Base-by-base conservation (phyloP, 2,888 invertebrate species). In the Folsomia candida region DNA sequence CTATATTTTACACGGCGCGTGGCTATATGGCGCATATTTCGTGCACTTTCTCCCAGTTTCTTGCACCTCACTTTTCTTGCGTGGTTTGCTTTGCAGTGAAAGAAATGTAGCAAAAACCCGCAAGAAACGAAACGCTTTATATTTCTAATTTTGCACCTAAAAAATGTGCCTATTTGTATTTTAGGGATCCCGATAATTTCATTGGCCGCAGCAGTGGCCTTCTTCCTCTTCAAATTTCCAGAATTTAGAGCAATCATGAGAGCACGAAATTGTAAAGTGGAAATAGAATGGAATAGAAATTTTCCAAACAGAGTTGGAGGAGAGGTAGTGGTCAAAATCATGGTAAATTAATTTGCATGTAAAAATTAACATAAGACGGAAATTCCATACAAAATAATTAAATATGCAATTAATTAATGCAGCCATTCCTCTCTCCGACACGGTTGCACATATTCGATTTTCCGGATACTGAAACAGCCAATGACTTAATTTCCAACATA, bases 261-360 rank as follows among this genome's bases (percentile, higher is more conserved):
- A 76, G 92, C 94, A 54, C 89, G 92, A 78, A 93, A 92, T 83
- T 94, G 94, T 83, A 89, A 87, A 83, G 90, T 91, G 78, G 87
- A 88, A 79, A 95, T 95, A 87, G 92, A 93, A 80, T 95, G 95
- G 94, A n/a, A 24, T 4, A 87, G 89, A 73, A 94, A 94, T 4
- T 11, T 20, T 83, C 94, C 94, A 20, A 90, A 91, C 80, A 85
- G 89, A n/a, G 95, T 95, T 24, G 95, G 95, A 57, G 92, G 90
- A 83, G 93, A 93, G 29, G 92, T 94, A 87, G 91, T 92, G 82
- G 94, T 95, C 85, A 90, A 90, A 69, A 91, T 95, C 78, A 85
- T 86, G 83, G 88, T 87, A 81, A 81, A 80, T 27, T 27, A 51
- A 60, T 4, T 62, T 20, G 20, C n/a, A 4, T 14, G n/a, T n/a